Evolutionary conservation across 2,797 vertebrate genomes (phyloP), one percentile per base, ranked within the genome.

Genomic region (Malacoraja senta): DNA sequence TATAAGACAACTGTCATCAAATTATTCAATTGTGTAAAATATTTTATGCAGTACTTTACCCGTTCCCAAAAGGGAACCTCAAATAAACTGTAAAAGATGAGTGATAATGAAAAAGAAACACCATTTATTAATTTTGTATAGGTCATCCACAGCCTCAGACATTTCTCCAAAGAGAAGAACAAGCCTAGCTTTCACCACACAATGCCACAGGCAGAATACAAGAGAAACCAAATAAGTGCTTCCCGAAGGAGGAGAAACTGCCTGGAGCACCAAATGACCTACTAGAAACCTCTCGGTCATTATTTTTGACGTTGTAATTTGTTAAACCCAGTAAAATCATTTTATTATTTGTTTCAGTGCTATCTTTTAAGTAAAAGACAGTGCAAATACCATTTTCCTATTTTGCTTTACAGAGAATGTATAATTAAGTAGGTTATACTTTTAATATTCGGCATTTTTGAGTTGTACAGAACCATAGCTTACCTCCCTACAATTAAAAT

Each of bases 161-260:
- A 96, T 93, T 96, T 95, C 94, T 98, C 96, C 96, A 96, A 97
- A 96, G 94, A 95, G 95, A 97, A 97, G 96, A 96, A 96, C 95
- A 96, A 95, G 95, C 95, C 96, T 97, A 96, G 97, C 97, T 98
- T 96, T 97, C 96, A 97, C 96, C 96, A 96, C 74, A 96, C 95
- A 97, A 93, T 95, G 97, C 97, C 97, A 96, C 95, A 95, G 97
- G 98, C 97, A 96, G 95, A 96, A 96, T 97, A 96, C 95, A 96
- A 97, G 95, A 97, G 96, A 97, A 98, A 97, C 97, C 97, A 98
- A 98, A 98, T 97, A 98, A 98, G 96, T 95, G 95, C 95, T 96
- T 97, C 96, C 97, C 97, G 95, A 94, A 96, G 97, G 97, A 97
- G 97, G 95, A 95, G 92, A 96, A 95, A 97, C 96, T 68, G 97